Base-by-base conservation (phyloP, 2,888 invertebrate species). In the Epirrita christyi region DNA sequence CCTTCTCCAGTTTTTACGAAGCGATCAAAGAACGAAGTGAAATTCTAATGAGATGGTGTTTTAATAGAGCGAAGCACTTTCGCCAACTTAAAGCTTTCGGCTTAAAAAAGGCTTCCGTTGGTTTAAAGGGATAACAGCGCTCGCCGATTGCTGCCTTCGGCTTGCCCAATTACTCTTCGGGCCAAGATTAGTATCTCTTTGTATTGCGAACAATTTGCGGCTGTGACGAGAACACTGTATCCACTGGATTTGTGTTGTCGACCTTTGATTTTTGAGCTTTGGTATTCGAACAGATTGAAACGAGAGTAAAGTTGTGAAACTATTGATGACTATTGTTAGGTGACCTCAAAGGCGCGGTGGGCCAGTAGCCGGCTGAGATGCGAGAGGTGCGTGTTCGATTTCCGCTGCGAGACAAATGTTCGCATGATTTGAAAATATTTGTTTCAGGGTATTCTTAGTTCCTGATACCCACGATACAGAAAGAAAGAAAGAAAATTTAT, bases 51-150 rank as follows among this genome's bases (percentile, higher is more conserved):
- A 81, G 83, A 89, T 88, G 81, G 83, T 80, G 81, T 88, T 89
- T 89, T 90, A 89, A 90, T 90, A 89, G 88, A 91, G 87, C 85
- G 79, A 76, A 82, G 82, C 85, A 88, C 87, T 91, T 90, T 89
- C 86, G 81, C 88, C 86, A 91, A 90, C 90, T 91, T 90, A 88
- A 91, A 91, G 86, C 90, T 90, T 88, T 84, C 75, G 88, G 90
- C 90, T 90, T 90, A 89, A 90, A 89, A 90, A 90, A 90, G 89
- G 90, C 91, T 91, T 88, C 77, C 82, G 83, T 87, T 77, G 91
- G 90, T 91, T 91, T 90, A 88, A 89, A 89, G 88, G 90, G 90
- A 90, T 91, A 83, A 85, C 73, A 76, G 71, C 75, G 88, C 87
- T 89, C 75, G 83, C 84, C 86, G 86, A 88, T 88, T 84, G 85